These are phyloP conservation scores for Plutomurus gul DNA, from an alignment of 1,140 invertebrate species.

Conservation along the genomic window DNA sequence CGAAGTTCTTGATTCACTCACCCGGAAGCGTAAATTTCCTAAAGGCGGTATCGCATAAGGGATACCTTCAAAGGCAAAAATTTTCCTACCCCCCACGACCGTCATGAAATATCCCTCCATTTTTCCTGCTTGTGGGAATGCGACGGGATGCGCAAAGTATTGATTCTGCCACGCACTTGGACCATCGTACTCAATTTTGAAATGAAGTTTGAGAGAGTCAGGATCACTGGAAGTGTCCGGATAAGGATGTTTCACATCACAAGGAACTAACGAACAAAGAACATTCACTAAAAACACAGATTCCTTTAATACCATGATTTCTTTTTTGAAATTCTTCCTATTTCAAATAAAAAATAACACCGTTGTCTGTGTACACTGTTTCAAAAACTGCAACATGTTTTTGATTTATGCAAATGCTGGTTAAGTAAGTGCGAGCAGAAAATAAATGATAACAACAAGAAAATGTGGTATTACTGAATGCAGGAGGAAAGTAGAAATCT, in stretches of 20 bases:
- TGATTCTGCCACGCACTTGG: not conserved
- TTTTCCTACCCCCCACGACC: slow-evolving; percentile 14
- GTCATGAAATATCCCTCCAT: slow-evolving; percentile 46
- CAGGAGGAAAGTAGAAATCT: too few relatives aligned
- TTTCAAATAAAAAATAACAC: too few relatives aligned
- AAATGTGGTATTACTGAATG: too few relatives aligned
- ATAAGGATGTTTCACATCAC: not conserved
- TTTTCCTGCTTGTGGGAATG: slow-evolving; percentile 28
- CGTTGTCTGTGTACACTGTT: too few relatives aligned
- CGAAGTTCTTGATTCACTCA: not conserved
- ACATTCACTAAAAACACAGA: slow-evolving; percentile 3
- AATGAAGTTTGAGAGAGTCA: not conserved
- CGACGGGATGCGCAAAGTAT: slow-evolving; percentile 37
- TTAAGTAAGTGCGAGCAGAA: too few relatives aligned
- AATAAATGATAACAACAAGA: too few relatives aligned
- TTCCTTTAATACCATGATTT: not conserved
- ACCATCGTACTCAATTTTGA: not conserved
- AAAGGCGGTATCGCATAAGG: slow-evolving; percentile 46
- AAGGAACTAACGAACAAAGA: slow-evolving; percentile 17
- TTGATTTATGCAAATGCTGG: too few relatives aligned
- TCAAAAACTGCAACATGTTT: too few relatives aligned
- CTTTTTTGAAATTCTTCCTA: too few relatives aligned
- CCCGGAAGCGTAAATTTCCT: slow-evolving; percentile 37
- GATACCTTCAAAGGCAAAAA: slow-evolving; percentile 49
- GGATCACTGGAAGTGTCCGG: not conserved